A percentile compares a stretch with the other conserved stretches of the same genome.
phyloP scores from a whole-genome alignment of 2,888 invertebrate genomes.

The Fragum whitleyi region DNA sequence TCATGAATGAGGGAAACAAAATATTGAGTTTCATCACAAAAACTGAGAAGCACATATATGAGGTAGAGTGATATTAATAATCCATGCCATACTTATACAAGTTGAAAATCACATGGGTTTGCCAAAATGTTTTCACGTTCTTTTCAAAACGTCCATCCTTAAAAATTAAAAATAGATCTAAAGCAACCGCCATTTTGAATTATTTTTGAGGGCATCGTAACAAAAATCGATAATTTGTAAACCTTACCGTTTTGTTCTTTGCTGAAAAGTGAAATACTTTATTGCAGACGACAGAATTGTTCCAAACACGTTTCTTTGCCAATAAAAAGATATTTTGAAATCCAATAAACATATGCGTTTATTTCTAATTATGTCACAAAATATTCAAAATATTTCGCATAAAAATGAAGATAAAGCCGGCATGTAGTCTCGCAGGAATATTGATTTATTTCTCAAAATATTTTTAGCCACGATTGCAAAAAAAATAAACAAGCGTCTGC shows the following conservation, averaged over 20 bases:
- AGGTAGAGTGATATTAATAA: too few relatives aligned
- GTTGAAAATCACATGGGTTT: too few relatives aligned
- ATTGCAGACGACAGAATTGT: neutral
- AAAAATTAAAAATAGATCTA: constrained; percentile 6
- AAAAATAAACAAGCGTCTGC: constrained; percentile 10
- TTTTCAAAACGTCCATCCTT: neutral
- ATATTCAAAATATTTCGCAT: neutral
- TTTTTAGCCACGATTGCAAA: constrained; percentile 5
- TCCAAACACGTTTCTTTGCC: neutral
- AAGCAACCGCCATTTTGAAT: constrained; percentile 24
- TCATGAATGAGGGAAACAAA: too few relatives aligned
- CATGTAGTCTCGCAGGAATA: neutral
- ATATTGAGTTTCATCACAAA: too few relatives aligned
- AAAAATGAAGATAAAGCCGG: neutral
- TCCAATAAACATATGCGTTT: neutral
- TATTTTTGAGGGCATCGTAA: constrained; percentile 21
- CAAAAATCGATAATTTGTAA: constrained; percentile 33
- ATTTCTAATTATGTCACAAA: too few relatives aligned
- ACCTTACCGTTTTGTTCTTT: neutral
- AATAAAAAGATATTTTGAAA: neutral
- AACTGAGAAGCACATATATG: too few relatives aligned
- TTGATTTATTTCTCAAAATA: constrained; percentile 3
- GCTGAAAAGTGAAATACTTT: neutral
- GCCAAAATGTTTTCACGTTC: too few relatives aligned
- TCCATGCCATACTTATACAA: too few relatives aligned